These are phyloP conservation scores for Megaptera novaeangliae DNA, from an alignment of 2,113 vertebrate genomes.

Conservation along the genomic window DNA sequence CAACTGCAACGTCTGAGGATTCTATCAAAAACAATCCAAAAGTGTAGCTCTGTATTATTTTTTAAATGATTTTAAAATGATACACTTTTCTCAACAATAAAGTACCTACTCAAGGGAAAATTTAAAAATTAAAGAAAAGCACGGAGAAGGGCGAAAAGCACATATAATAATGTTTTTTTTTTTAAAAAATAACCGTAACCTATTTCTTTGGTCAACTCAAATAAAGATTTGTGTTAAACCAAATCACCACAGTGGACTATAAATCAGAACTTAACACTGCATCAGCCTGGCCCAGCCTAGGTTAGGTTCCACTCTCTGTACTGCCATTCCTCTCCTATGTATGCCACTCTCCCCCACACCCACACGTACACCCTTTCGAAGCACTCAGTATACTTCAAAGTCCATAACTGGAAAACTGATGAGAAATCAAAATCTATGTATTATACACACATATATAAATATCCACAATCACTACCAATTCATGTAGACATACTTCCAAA, in stretches of 20 bases:
- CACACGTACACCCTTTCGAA: not conserved
- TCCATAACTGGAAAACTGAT: not conserved
- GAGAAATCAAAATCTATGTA: not conserved
- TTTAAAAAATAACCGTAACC: not conserved
- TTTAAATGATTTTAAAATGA: not conserved
- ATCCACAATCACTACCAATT: not conserved
- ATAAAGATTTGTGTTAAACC: not conserved
- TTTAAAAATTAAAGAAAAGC: not conserved
- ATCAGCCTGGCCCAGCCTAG: not conserved
- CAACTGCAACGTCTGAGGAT: slow-evolving; percentile 92
- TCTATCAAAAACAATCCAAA: slow-evolving; percentile 76
- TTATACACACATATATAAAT: not conserved
- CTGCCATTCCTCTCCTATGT: not conserved
- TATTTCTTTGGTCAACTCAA: slow-evolving; percentile 5
- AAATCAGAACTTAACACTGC: not conserved
- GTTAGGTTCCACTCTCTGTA: not conserved
- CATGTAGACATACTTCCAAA: not conserved
- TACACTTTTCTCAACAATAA: not conserved
- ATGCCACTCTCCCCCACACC: not conserved
- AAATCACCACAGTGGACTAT: not conserved
- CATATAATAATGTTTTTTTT: not conserved
- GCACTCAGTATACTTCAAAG: not conserved
- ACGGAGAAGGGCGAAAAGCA: not conserved
- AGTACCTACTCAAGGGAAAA: not conserved
- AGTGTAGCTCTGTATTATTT: not conserved